Conservation (phyloP, 1,140 invertebrate genomes). For the Tribolium madens region DNA sequence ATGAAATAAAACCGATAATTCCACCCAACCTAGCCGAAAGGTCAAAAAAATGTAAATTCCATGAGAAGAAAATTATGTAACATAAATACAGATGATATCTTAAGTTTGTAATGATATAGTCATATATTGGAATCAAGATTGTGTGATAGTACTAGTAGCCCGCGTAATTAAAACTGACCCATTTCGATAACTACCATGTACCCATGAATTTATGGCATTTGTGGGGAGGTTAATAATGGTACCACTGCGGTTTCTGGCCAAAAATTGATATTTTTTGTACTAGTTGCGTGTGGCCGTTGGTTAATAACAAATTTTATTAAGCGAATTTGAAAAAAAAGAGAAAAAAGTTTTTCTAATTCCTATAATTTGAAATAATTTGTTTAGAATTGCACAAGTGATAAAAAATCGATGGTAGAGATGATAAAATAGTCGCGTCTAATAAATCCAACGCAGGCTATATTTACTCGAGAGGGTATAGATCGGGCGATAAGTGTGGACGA, state of each 20-base stretch:
- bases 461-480: slow-evolving; percentile 9
- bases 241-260: slow-evolving; percentile 2
- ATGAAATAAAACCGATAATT: slow-evolving; percentile 44
- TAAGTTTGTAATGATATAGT: background rate
- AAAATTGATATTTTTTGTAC: slow-evolving; percentile 31
- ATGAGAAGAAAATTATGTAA: slow-evolving; percentile 22
- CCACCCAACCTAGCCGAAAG: slow-evolving; percentile 1
- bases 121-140: background rate
- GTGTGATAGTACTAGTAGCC: background rate
- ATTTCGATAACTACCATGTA: slow-evolving; percentile 8
- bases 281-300: slow-evolving; percentile 7
- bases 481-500: background rate
- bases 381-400: background rate
- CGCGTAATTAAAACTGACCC: slow-evolving; percentile 8
- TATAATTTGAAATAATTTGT: slow-evolving; percentile 21
- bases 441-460: slow-evolving; percentile 3
- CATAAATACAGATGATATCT: slow-evolving; percentile 38
- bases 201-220: slow-evolving; percentile 5
- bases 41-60: slow-evolving; percentile 31
- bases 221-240: background rate
- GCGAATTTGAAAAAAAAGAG: background rate
- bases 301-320: background rate
- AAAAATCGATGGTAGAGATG: slow-evolving; percentile 1
- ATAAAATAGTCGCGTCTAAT: slow-evolving; percentile 3
- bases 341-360: background rate